These are phyloP conservation scores for Leptoteleia sp. DNA, from an alignment of 1,140 invertebrate genomes.

Conservation along the genomic window DNA sequence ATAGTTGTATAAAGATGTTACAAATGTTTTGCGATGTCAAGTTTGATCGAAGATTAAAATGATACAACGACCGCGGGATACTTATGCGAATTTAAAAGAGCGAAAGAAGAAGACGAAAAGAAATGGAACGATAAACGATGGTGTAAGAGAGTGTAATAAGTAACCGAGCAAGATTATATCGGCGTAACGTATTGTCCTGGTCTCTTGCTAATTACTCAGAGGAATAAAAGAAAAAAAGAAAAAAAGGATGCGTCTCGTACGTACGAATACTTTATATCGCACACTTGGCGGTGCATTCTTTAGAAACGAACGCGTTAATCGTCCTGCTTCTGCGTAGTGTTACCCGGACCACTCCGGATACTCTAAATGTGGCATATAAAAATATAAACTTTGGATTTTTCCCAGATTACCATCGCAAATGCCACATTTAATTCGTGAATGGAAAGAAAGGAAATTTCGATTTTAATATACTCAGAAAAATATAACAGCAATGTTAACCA, in stretches of 20 bases:
- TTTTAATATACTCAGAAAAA: no score
- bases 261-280: constrained; percentile 53
- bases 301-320: constrained; percentile 58
- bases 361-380: neutral
- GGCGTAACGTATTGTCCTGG: constrained; percentile 72
- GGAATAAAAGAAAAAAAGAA: no score
- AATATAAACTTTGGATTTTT: no score
- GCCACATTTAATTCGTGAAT: no score
- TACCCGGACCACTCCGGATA: neutral
- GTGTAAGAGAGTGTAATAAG: constrained; percentile 52
- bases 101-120: constrained; percentile 41
- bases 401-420: no score
- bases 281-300: constrained; percentile 67
- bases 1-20: constrained; percentile 35
- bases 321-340: neutral
- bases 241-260: constrained; percentile 30
- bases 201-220: constrained; percentile 74
- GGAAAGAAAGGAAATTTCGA: no score
- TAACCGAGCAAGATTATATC: constrained; percentile 71
- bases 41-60: constrained; percentile 39
- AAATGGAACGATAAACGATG: constrained; percentile 56
- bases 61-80: constrained; percentile 29
- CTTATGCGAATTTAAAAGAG: constrained; percentile 19
- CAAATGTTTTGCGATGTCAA: constrained; percentile 38
- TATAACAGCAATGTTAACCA: no score